Conservation (phyloP, 2,888 invertebrate species). For the Bruchidius siliquastri region DNA sequence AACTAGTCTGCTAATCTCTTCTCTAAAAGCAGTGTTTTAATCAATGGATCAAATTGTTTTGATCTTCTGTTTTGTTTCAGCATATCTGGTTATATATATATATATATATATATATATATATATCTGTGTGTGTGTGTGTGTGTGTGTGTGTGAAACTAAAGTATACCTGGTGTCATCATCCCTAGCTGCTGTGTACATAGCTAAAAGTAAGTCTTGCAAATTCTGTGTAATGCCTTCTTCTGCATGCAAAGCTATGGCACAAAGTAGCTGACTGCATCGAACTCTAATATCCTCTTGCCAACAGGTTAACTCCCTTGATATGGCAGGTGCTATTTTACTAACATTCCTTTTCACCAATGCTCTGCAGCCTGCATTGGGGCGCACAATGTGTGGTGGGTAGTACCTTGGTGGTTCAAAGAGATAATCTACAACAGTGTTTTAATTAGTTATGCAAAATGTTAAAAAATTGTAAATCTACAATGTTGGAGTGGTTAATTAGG, state of each 20-base stretch:
- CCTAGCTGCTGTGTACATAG: conserved; percentile 52
- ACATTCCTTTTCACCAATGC: conserved; percentile 70
- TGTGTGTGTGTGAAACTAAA: too few relatives aligned
- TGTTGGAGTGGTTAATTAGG: too few relatives aligned
- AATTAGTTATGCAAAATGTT: background rate
- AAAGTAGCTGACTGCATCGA: conserved; percentile 70
- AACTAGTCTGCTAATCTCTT: too few relatives aligned
- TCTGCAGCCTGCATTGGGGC: conserved; percentile 88
- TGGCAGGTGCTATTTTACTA: conserved; percentile 67
- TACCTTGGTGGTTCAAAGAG: conserved; percentile 60
- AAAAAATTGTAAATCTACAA: too few relatives aligned
- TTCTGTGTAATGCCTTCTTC: conserved; percentile 72
- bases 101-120: too few relatives aligned
- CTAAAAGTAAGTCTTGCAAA: conserved; percentile 53
- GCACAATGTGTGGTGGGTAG: conserved; percentile 65
- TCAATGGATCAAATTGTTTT: too few relatives aligned
- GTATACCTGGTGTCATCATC: conserved; percentile 55
- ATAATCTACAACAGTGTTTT: conserved; percentile 53
- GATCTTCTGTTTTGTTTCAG: too few relatives aligned
- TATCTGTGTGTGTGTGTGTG: too few relatives aligned
- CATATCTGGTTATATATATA: too few relatives aligned
- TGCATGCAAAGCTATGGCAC: conserved; percentile 65
- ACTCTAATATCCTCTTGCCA: conserved; percentile 69
- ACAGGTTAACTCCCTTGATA: conserved; percentile 65
- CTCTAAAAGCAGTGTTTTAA: too few relatives aligned